phyloP scores from a whole-genome alignment of 2,113 vertebrate genomes.

The Dasyprocta punctata region DNA sequence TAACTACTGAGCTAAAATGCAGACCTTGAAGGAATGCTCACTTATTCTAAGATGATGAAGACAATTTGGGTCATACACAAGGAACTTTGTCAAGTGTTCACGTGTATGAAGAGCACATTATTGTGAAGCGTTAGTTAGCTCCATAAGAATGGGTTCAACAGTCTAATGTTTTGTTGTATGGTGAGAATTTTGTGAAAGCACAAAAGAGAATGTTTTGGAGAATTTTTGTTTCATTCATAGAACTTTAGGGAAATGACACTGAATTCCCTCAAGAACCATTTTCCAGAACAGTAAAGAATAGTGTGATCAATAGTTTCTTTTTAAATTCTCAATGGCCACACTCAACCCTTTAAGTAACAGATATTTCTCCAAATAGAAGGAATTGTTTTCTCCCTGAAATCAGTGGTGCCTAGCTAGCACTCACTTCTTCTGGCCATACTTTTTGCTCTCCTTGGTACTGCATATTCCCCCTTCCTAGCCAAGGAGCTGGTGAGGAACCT shows the following conservation, averaged over 20 bases:
- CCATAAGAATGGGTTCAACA: background rate
- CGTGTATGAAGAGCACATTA: too few species aligned
- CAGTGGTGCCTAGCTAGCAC: background rate
- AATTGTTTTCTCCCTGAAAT: background rate
- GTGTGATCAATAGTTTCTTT: background rate
- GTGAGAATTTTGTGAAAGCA: background rate
- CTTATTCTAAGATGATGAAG: background rate
- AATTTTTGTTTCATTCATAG: background rate
- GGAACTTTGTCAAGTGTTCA: background rate
- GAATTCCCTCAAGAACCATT: background rate
- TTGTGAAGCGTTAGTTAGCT: background rate
- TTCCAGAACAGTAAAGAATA: background rate
- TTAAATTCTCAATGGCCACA: background rate
- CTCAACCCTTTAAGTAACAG: background rate
- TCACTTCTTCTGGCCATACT: background rate
- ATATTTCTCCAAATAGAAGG: background rate
- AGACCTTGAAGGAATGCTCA: background rate
- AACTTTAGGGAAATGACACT: background rate
- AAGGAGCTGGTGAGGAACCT: background rate
- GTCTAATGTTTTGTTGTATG: background rate
- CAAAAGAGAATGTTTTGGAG: background rate
- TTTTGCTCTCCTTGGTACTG: background rate
- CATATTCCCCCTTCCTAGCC: background rate
- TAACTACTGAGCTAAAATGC: background rate
- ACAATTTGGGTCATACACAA: background rate